Percentiles rank a stretch among this genome's conserved stretches.
phyloP scores from a whole-genome alignment of 2,113 vertebrate species.

The Brachyhypopomus occidentalis region DNA sequence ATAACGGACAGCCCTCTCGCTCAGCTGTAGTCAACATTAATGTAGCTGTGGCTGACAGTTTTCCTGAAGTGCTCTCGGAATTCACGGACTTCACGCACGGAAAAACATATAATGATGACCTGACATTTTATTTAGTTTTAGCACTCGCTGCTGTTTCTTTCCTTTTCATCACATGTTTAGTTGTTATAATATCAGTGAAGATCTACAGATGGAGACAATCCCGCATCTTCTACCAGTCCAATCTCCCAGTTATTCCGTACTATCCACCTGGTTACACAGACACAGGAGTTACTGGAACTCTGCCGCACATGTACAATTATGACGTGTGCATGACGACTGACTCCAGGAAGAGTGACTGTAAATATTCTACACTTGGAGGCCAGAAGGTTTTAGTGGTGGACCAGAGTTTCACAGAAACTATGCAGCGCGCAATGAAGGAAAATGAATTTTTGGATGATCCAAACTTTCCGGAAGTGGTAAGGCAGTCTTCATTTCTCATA shows the following conservation, averaged over 20 bases:
- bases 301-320: slow-evolving; percentile 42
- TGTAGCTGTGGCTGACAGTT: too few species aligned
- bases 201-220: too few species aligned
- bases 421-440: background rate
- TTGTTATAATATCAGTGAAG: too few species aligned
- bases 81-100: too few species aligned
- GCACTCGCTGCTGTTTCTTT: too few species aligned
- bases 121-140: too few species aligned
- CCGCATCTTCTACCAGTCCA: too few species aligned
- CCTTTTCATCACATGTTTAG: too few species aligned
- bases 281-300: slow-evolving; percentile 37
- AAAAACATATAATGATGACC: too few species aligned
- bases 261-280: slow-evolving; percentile 35
- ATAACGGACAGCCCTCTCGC: too few species aligned
- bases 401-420: slow-evolving; percentile 29
- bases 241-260: background rate
- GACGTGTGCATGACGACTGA: slow-evolving; percentile 69
- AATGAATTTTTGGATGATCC: background rate
- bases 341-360: slow-evolving; percentile 70
- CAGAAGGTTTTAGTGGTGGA: slow-evolving; percentile 15
- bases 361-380: slow-evolving; percentile 28
- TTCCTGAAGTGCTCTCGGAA: too few species aligned
- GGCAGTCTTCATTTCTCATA: background rate
- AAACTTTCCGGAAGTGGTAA: slow-evolving; percentile 23
- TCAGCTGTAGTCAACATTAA: too few species aligned